Conservation (phyloP, 2,797 vertebrate species). For the Mus spretus region DNA sequence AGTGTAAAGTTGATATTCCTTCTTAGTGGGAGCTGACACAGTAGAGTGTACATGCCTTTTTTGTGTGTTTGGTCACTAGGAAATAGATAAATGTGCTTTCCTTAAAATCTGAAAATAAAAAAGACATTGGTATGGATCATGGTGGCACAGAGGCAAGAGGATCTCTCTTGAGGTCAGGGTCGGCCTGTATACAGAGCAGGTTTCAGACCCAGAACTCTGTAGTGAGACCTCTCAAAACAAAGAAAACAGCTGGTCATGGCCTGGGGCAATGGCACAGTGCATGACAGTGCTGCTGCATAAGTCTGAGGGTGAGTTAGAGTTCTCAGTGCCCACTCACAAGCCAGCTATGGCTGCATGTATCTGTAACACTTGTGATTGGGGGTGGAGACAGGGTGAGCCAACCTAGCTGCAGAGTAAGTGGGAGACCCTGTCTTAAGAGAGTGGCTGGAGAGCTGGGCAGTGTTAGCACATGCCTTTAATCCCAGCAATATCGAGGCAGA, state of each 20-base stretch:
- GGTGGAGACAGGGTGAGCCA: neutral
- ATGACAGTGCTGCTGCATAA: neutral
- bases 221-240: neutral
- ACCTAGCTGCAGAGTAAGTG: neutral
- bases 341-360: neutral
- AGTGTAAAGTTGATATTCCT: neutral
- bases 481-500: too few relatives aligned
- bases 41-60: neutral
- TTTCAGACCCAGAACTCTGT: neutral
- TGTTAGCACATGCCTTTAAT: too few relatives aligned
- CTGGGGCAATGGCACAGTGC: neutral
- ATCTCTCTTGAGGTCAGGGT: neutral
- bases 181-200: neutral
- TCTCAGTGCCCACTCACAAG: neutral
- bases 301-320: neutral
- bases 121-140: too few relatives aligned
- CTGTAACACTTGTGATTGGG: neutral
- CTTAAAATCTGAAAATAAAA: neutral
- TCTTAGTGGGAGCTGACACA: neutral
- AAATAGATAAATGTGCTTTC: neutral
- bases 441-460: too few relatives aligned
- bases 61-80: neutral
- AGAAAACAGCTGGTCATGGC: neutral
- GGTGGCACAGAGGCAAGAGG: neutral
- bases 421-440: neutral